phyloP scores from a whole-genome alignment of 2,797 vertebrate species.

The Micromesistius poutassou region DNA sequence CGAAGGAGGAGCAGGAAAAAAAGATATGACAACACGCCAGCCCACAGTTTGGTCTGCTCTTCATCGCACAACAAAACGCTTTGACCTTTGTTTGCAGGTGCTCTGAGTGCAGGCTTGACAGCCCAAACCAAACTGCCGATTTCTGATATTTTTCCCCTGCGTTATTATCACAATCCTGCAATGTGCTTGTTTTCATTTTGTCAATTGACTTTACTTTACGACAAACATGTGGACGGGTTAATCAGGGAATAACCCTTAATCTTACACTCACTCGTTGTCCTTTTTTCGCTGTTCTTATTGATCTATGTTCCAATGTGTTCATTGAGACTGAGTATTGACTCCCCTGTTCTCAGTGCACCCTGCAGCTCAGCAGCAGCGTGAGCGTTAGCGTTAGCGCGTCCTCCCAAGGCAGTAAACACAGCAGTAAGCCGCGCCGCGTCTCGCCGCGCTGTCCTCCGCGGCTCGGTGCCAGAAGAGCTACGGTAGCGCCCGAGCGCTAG shows the following conservation, averaged over 20 bases:
- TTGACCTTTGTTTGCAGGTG: background rate
- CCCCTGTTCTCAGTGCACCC: too few relatives aligned
- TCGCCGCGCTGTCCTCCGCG: too few relatives aligned
- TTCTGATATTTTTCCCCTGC: background rate
- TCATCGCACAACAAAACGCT: background rate
- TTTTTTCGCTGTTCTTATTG: background rate
- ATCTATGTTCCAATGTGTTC: background rate
- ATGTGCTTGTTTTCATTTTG: background rate
- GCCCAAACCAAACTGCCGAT: background rate
- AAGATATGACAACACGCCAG: background rate
- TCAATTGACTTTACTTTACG: background rate
- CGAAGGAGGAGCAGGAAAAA: background rate
- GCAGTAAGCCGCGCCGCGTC: background rate
- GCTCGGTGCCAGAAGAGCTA: background rate
- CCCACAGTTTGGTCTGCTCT: background rate
- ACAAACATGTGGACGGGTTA: background rate
- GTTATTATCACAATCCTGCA: background rate
- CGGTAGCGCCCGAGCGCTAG: background rate
- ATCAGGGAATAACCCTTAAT: background rate
- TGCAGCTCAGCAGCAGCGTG: too few relatives aligned
- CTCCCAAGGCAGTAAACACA: background rate
- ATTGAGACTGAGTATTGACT: background rate
- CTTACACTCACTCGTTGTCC: background rate
- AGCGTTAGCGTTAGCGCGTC: too few relatives aligned
- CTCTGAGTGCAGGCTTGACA: background rate